Percentiles rank a stretch among this genome's conserved stretches.
Evolutionary conservation across 2,797 vertebrate genomes (phyloP).

Genomic region (Aratinga solstitialis): DNA sequence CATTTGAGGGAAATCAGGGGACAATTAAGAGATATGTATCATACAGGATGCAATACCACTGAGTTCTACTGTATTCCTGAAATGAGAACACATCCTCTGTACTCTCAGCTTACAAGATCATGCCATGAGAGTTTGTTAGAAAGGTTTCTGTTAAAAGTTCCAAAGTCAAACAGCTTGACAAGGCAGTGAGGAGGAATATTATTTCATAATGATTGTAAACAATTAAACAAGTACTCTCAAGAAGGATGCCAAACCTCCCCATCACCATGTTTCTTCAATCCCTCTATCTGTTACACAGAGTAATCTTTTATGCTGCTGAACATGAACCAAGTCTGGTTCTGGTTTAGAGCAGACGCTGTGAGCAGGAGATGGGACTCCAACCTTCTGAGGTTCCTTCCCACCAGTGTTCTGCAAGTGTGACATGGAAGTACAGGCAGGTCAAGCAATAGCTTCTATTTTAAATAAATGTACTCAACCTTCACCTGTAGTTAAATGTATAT

Average conservation of each 20-base stretch:
- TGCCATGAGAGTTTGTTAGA: background rate
- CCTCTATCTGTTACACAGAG: background rate
- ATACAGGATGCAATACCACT: no score
- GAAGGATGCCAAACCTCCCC: background rate
- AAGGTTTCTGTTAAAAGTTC: background rate
- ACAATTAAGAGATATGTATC: background rate
- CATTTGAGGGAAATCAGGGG: background rate
- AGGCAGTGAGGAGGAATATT: background rate
- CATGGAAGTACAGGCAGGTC: background rate
- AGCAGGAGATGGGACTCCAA: background rate
- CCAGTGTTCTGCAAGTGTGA: background rate
- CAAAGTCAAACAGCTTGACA: background rate
- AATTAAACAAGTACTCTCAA: background rate
- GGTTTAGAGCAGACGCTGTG: background rate
- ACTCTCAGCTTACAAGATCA: background rate
- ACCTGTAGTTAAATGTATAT: background rate
- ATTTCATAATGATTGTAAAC: background rate
- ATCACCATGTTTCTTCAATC: background rate
- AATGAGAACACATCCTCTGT: background rate
- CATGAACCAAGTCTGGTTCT: background rate
- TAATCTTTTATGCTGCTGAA: background rate
- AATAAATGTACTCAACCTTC: background rate
- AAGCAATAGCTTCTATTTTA: background rate
- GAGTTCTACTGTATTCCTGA: background rate
- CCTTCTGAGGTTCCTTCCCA: background rate